These are phyloP conservation scores for Drosophila pectinifera DNA, from an alignment of 1,140 invertebrate genomes.

Conservation along the genomic window DNA sequence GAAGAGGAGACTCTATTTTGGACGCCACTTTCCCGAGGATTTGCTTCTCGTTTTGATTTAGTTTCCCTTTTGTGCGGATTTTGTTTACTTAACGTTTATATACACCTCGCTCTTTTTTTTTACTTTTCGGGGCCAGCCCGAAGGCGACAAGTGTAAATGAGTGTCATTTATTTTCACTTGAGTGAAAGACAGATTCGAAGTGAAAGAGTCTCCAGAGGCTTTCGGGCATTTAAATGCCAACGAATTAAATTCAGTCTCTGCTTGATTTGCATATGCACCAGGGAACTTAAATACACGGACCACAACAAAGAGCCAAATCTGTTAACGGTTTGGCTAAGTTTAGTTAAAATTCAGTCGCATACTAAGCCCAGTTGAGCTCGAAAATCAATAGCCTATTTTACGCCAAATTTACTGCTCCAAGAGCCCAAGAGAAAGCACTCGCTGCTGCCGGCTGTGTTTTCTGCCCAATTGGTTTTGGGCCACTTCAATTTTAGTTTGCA, in stretches of 20 bases:
- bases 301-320: conserved; percentile 36
- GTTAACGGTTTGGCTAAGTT: conserved; percentile 32
- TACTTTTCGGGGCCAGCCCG: conserved; percentile 18
- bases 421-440: conserved; percentile 15
- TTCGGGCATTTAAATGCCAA: conserved; percentile 37
- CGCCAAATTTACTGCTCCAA: conserved; percentile 49
- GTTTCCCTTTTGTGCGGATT: conserved; percentile 56
- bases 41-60: conserved; percentile 71
- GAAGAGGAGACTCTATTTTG: conserved; percentile 37
- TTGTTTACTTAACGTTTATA: conserved; percentile 59
- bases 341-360: conserved; percentile 36
- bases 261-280: conserved; percentile 25
- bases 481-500: conserved; percentile 41
- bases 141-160: conserved; percentile 73
- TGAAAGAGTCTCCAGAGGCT: conserved; percentile 7
- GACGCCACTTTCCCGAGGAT: conserved; percentile 52
- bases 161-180: conserved; percentile 66
- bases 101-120: conserved; percentile 13
- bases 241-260: conserved; percentile 27
- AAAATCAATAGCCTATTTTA: conserved; percentile 58
- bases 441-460: conserved; percentile 27
- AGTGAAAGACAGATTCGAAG: conserved; percentile 27
- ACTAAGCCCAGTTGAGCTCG: conserved; percentile 17
- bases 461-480: conserved; percentile 50
- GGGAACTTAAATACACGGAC: conserved; percentile 12